A percentile compares a stretch with the other conserved stretches of the same genome.
Evolutionary conservation across 1,140 invertebrate species (phyloP).

Genomic region (Laodelphax striatellus): DNA sequence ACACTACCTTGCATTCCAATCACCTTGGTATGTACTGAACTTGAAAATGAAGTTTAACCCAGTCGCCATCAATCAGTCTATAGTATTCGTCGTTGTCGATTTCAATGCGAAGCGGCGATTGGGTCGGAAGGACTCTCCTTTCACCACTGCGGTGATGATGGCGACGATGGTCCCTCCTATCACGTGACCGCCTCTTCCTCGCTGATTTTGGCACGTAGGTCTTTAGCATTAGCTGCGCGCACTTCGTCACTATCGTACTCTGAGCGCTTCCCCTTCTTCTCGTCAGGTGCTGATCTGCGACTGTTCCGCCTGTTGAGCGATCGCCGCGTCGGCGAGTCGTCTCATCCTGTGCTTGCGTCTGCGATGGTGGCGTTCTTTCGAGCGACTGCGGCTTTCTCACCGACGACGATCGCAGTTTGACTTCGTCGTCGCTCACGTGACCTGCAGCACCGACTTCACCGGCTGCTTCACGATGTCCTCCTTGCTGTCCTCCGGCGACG

Average conservation of each 20-base stretch:
- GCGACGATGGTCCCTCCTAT: neutral
- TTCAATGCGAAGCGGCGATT: constrained; percentile 15
- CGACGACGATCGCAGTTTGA: neutral
- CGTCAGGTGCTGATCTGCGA: neutral
- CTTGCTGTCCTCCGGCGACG: constrained; percentile 4
- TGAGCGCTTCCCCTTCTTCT: neutral
- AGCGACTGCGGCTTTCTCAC: constrained; percentile 7
- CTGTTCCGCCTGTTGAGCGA: neutral
- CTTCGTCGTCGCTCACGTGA: neutral
- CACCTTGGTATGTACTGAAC: no score
- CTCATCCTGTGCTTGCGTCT: neutral
- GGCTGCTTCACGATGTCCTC: neutral
- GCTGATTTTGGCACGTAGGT: neutral
- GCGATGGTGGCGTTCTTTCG: constrained; percentile 8
- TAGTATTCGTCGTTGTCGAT: constrained; percentile 16
- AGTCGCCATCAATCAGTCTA: constrained; percentile 5
- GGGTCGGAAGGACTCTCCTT: neutral
- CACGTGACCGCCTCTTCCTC: neutral
- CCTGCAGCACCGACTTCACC: constrained; percentile 7
- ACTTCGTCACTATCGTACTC: neutral
- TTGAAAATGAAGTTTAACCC: neutral
- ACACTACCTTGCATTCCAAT: no score
- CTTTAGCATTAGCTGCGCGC: neutral
- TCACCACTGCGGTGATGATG: neutral
- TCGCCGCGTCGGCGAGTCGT: neutral